phyloP scores from a whole-genome alignment of 2,113 vertebrate species.

The Phodopus roborovskii region DNA sequence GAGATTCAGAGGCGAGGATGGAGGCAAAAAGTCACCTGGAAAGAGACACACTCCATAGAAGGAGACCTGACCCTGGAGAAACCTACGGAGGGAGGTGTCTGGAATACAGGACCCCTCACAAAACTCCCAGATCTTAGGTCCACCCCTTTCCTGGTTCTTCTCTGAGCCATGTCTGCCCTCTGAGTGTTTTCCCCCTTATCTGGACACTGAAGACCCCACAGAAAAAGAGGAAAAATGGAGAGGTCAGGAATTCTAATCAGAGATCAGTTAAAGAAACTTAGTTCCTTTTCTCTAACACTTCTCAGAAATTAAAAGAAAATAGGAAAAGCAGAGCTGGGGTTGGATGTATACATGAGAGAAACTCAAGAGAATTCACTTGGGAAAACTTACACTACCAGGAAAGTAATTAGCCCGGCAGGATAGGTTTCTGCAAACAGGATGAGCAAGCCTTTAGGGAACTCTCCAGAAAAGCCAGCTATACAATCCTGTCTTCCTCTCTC shows the following conservation, averaged over 20 bases:
- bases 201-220: not conserved
- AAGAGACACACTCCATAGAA: not conserved
- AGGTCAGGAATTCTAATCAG: not conserved
- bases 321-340: not conserved
- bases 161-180: not conserved
- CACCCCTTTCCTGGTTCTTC: not conserved
- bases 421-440: not conserved
- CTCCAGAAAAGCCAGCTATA: not conserved
- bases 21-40: not conserved
- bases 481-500: not conserved
- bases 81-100: not conserved
- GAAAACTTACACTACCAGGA: not conserved
- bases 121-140: not conserved
- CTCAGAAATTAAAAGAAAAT: not conserved
- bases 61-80: not conserved
- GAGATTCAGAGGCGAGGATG: not conserved
- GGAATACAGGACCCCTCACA: not conserved
- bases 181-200: not conserved
- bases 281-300: not conserved
- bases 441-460: not conserved
- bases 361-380: not conserved
- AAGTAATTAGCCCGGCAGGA: not conserved
- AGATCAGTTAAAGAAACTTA: not conserved
- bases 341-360: not conserved
- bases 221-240: not conserved